Conservation (phyloP, 2,113 vertebrate genomes). For the Caranx ignobilis region DNA sequence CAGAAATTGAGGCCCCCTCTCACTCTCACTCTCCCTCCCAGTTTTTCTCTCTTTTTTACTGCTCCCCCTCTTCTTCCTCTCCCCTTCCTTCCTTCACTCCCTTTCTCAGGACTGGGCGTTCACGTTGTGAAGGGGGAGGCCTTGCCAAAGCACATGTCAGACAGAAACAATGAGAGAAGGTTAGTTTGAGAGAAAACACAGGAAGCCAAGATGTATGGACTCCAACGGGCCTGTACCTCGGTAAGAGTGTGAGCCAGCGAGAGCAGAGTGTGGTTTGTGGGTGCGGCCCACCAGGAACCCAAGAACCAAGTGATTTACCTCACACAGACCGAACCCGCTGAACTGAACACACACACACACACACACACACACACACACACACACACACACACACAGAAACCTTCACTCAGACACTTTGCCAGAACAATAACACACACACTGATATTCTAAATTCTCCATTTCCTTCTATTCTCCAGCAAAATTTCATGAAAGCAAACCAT, state of each 20-base stretch:
- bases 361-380: neutral
- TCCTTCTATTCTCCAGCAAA: slow-evolving; percentile 20
- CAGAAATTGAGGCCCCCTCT: slow-evolving; percentile 58
- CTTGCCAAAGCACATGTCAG: slow-evolving; percentile 61
- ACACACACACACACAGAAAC: too few species aligned
- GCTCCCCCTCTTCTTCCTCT: slow-evolving; percentile 27
- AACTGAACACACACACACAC: slow-evolving; percentile 49
- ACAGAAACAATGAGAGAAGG: slow-evolving; percentile 65
- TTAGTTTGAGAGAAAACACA: slow-evolving; percentile 61
- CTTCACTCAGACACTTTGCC: too few species aligned
- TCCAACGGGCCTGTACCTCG: slow-evolving; percentile 48
- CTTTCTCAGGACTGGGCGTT: slow-evolving; percentile 55
- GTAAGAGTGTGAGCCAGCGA: slow-evolving; percentile 40
- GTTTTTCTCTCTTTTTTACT: slow-evolving; percentile 35
- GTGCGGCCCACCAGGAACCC: slow-evolving; percentile 40
- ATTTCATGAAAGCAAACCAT: slow-evolving; percentile 22
- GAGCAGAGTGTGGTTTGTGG: slow-evolving; percentile 69
- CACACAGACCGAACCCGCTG: slow-evolving; percentile 73
- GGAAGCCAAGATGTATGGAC: slow-evolving; percentile 61
- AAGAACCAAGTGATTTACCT: slow-evolving; percentile 68
- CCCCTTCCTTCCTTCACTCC: slow-evolving; percentile 40
- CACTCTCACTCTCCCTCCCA: slow-evolving; percentile 6
- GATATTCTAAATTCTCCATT: slow-evolving; percentile 25
- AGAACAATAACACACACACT: neutral
- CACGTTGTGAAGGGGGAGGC: slow-evolving; percentile 21